Evolutionary conservation across 2,113 vertebrate species (phyloP).

Genomic region (Gila orcuttii): DNA sequence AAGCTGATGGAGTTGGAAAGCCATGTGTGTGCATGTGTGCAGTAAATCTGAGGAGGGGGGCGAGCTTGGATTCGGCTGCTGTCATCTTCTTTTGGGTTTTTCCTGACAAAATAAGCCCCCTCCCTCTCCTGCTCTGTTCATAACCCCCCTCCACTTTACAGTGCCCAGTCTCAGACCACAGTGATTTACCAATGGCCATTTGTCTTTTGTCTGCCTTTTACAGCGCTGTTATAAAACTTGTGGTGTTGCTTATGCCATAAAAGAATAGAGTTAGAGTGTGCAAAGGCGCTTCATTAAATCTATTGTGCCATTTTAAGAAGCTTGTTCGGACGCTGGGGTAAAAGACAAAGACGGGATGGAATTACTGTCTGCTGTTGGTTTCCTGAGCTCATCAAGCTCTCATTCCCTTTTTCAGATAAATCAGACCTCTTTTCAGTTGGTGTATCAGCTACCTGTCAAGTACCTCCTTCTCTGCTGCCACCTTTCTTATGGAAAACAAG

Average conservation of each 20-base stretch:
- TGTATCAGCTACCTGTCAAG: slow-evolving; percentile 49
- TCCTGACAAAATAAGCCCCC: slow-evolving; percentile 10
- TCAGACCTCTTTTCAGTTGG: slow-evolving; percentile 53
- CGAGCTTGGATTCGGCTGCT: background rate
- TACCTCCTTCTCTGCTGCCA: slow-evolving; percentile 35
- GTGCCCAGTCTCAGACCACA: slow-evolving; percentile 33
- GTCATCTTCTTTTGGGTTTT: slow-evolving; percentile 40
- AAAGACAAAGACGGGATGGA: slow-evolving; percentile 61
- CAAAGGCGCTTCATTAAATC: slow-evolving; percentile 74
- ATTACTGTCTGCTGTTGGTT: slow-evolving; percentile 60
- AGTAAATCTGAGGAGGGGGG: slow-evolving; percentile 42
- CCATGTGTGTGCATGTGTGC: slow-evolving; percentile 24
- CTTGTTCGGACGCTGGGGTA: slow-evolving; percentile 62
- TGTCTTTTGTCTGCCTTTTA: slow-evolving; percentile 76
- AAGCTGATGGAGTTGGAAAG: slow-evolving; percentile 62
- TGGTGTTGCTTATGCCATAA: slow-evolving; percentile 68
- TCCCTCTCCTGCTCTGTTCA: background rate
- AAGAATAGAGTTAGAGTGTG: slow-evolving; percentile 67
- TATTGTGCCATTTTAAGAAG: slow-evolving; percentile 67
- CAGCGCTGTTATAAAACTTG: slow-evolving; percentile 69
- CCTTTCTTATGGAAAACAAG: slow-evolving; percentile 51
- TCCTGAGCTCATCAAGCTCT: slow-evolving; percentile 56
- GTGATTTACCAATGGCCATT: slow-evolving; percentile 71
- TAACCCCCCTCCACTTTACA: background rate
- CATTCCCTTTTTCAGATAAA: slow-evolving; percentile 59